Evolutionary conservation across 2,113 vertebrate species (phyloP).

Genomic region (Bubo blakistoni): DNA sequence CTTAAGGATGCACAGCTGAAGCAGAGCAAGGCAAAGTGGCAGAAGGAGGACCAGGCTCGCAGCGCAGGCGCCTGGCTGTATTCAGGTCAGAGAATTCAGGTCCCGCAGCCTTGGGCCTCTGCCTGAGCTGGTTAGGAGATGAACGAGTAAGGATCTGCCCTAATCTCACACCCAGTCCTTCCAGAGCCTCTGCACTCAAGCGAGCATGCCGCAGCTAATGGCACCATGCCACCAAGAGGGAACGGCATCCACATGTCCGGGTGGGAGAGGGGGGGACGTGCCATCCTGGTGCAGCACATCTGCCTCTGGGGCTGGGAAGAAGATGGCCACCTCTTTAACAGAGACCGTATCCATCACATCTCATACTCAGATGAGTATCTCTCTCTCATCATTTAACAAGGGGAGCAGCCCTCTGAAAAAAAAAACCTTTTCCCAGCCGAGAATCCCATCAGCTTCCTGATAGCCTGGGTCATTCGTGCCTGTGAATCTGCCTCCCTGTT

Average conservation of each 20-base stretch:
- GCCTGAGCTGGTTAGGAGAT: not conserved
- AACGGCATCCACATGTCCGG: not conserved
- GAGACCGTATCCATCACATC: not conserved
- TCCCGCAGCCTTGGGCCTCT: not conserved
- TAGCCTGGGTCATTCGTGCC: slow-evolving; percentile 16
- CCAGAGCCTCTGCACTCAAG: not conserved
- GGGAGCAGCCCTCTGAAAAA: not conserved
- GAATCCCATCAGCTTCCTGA: slow-evolving; percentile 7
- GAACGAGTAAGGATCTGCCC: slow-evolving; percentile 1
- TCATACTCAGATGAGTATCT: not conserved
- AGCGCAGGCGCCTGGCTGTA: not conserved
- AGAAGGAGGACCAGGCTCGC: not conserved
- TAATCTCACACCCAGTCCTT: not conserved
- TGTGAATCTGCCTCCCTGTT: slow-evolving; percentile 22
- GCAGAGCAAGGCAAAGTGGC: not conserved
- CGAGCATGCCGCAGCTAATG: not conserved
- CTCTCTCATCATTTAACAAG: not conserved
- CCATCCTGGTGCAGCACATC: not conserved
- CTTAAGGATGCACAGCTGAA: slow-evolving; percentile 41
- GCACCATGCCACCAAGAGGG: not conserved
- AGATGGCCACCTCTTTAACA: not conserved
- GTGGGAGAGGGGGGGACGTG: not conserved
- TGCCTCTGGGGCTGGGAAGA: not conserved
- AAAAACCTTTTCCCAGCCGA: not conserved
- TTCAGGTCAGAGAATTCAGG: not conserved